Evolutionary conservation across 2,888 invertebrate genomes (phyloP), one percentile per base, ranked within the genome.

Genomic region (Brachylomia viminalis): DNA sequence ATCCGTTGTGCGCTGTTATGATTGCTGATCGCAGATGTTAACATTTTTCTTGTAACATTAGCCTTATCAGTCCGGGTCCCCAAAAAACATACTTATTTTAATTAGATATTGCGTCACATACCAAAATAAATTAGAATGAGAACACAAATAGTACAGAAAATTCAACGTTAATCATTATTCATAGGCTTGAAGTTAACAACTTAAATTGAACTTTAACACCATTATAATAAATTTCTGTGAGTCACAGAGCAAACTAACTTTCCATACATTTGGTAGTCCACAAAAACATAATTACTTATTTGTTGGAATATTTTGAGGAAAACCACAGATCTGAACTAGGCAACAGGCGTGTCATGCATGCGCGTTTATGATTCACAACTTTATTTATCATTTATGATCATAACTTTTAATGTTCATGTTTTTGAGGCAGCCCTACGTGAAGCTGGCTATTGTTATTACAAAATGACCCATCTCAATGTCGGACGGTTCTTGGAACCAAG

Each of bases 401-500:
- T 65, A 73, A 64, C n/a, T 72, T 71, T 69, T 65, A 58, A 75
- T 56, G 47, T 30, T 56, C 7, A 54, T 54, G 17, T 71, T 47
- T 30, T 68, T 42, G 85, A 75, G 89, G 33, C 93, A 95, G 76
- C 95, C 95, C 95, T 95, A 88, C 23, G 54, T 17, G 59, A 64
- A 72, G 59, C 72, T 85, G 87, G 90, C 92, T 93, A 94, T 95
- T 95, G 94, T 95, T 95, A 95, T 94, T 94, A 95, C 92, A 95
- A 95, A 95, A 95, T 93, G 95, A 96, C 96, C 96, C 96, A 95
- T 96, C 95, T 96, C 95, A 96, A 96, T 95, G 96, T 95, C 96
- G 94, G 92, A 90, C 88, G 90, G 86, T 94, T 95, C 95, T 92
- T 90, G 89, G 95, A 95, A 95, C 85, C 86, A 76, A 86, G 85